Conservation (phyloP, 2,797 vertebrate species). For the Phalanger gymnotis region DNA sequence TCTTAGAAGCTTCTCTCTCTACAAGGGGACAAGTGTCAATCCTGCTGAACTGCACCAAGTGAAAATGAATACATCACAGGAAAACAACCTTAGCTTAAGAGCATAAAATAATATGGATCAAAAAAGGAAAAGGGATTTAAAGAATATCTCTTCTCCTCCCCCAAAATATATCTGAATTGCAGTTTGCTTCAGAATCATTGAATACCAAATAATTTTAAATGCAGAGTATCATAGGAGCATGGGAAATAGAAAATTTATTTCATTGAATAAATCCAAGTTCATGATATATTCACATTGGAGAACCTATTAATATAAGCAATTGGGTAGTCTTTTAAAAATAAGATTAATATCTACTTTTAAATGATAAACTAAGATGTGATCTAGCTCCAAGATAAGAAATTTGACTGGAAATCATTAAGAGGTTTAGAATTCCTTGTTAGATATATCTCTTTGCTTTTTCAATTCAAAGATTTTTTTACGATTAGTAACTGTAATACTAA, state of each 20-base stretch:
- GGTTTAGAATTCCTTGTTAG: neutral
- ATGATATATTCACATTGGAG: neutral
- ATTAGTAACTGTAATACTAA: neutral
- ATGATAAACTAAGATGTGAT: neutral
- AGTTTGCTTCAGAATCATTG: conserved; percentile 17
- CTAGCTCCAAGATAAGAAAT: neutral
- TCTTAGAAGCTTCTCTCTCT: neutral
- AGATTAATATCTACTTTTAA: neutral
- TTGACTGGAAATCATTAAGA: neutral
- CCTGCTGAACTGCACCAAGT: neutral
- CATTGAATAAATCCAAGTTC: neutral
- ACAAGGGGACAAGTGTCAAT: conserved; percentile 20
- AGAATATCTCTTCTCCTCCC: neutral
- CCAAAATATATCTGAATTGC: conserved; percentile 21
- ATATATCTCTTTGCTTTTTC: neutral
- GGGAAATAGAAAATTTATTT: neutral
- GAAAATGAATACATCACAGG: conserved; percentile 35
- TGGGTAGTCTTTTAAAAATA: neutral
- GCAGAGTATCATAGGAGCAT: neutral
- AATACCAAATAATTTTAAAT: neutral
- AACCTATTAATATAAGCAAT: neutral
- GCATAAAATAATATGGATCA: conserved; percentile 42
- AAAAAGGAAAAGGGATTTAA: conserved; percentile 11
- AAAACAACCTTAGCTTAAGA: conserved; percentile 14
- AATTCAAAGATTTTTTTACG: neutral